A percentile compares a stretch with the other conserved stretches of the same genome.
phyloP scores from a whole-genome alignment of 1,140 invertebrate species.

The Pteromalus puparum region DNA sequence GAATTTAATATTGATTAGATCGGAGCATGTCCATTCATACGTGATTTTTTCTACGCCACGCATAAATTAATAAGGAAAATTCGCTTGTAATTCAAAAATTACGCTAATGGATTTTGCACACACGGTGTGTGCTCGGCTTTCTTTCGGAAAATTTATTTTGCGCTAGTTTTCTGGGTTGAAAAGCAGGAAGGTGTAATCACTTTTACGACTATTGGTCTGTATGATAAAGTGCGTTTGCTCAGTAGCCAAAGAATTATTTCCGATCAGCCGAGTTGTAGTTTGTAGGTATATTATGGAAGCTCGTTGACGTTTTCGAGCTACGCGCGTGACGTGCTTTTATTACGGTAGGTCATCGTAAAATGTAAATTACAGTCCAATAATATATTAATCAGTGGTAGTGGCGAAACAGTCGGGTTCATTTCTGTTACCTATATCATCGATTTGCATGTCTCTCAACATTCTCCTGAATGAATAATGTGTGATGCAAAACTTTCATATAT shows the following conservation, averaged over 20 bases:
- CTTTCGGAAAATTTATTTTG: not conserved
- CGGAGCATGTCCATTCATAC: slow-evolving; percentile 5
- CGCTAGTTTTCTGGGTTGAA: not conserved
- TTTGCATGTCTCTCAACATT: no score
- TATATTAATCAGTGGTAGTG: no score
- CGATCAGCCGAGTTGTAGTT: not conserved
- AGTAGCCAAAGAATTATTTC: not conserved
- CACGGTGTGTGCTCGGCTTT: not conserved
- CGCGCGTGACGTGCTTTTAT: not conserved
- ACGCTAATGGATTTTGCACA: not conserved
- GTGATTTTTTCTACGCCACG: no score
- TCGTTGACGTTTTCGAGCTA: not conserved
- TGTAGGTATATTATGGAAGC: not conserved
- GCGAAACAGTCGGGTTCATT: no score
- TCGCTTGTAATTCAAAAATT: not conserved
- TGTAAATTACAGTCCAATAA: no score
- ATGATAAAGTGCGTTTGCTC: not conserved
- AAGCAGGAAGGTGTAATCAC: no score
- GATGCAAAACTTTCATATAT: no score
- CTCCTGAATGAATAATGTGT: no score
- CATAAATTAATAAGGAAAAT: not conserved
- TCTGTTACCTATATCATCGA: no score
- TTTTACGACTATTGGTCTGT: not conserved
- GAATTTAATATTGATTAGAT: slow-evolving; percentile 30
- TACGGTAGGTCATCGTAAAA: not conserved